phyloP scores from a whole-genome alignment of 2,113 vertebrate species.

The Gallinago paraguaiae region DNA sequence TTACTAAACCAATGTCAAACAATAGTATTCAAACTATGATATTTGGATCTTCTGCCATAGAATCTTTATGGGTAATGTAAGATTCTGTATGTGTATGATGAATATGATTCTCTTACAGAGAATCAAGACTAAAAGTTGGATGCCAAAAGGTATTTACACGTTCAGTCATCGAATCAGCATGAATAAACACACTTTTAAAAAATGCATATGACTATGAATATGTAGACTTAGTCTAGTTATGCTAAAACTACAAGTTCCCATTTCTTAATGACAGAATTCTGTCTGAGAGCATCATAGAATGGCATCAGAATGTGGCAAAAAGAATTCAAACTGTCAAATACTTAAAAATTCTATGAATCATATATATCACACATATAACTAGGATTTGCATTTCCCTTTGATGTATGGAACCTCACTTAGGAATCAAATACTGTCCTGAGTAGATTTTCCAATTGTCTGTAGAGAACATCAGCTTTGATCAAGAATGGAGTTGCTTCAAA shows the following conservation, averaged over 20 bases:
- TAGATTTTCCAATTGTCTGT: neutral
- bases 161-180: neutral
- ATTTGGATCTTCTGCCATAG: neutral
- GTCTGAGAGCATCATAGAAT: neutral
- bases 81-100: neutral
- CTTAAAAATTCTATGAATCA: neutral
- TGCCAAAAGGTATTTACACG: neutral
- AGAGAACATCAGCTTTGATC: neutral
- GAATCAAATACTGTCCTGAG: neutral
- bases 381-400: neutral
- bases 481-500: neutral
- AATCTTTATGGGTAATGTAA: neutral
- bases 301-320: neutral
- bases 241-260: neutral
- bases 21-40: neutral
- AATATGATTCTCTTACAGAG: neutral
- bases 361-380: neutral
- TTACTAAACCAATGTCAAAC: neutral
- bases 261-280: neutral
- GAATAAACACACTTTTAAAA: neutral
- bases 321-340: neutral
- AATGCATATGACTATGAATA: neutral
- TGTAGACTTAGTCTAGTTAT: neutral
- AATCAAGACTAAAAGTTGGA: neutral
- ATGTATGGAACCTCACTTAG: neutral